These are phyloP conservation scores for Exocentrus adspersus DNA, from an alignment of 2,888 invertebrate genomes.

Conservation along the genomic window DNA sequence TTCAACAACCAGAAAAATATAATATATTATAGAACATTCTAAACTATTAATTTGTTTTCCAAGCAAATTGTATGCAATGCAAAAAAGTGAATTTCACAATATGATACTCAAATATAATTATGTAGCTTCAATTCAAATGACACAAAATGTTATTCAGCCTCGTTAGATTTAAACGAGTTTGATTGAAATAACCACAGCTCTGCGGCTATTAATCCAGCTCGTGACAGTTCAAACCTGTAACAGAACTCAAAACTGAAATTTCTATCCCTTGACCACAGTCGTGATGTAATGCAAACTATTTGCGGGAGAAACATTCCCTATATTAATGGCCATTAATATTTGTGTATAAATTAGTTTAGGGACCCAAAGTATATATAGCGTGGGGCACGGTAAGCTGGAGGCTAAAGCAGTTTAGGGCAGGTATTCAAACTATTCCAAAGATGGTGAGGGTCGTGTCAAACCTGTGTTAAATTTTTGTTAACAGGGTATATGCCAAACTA, in stretches of 20 bases:
- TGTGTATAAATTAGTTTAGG: not conserved
- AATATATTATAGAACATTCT: too few relatives aligned
- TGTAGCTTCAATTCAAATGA: not conserved
- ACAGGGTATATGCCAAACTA: too few relatives aligned
- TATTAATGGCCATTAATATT: conserved; percentile 12
- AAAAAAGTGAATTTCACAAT: not conserved
- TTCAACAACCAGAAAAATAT: too few relatives aligned
- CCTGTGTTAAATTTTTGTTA: not conserved
- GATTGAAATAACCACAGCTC: conserved; percentile 22
- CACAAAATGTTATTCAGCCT: not conserved
- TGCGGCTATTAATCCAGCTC: conserved; percentile 17
- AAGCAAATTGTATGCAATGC: too few relatives aligned
- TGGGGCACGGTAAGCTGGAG: not conserved
- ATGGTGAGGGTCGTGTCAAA: not conserved
- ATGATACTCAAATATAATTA: not conserved
- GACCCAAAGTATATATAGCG: not conserved
- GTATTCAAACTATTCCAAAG: not conserved
- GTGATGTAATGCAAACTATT: conserved; percentile 10
- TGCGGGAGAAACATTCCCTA: conserved; percentile 3
- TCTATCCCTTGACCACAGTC: conserved; percentile 15
- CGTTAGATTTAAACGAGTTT: not conserved
- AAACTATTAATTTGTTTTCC: too few relatives aligned
- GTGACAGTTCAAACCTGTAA: conserved; percentile 20
- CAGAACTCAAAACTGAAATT: conserved; percentile 21
- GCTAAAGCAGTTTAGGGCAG: too few relatives aligned